A percentile compares a stretch with the other conserved stretches of the same genome.
phyloP scores from a whole-genome alignment of 2,888 invertebrate species.

The Digitonthophagus gazella region DNA sequence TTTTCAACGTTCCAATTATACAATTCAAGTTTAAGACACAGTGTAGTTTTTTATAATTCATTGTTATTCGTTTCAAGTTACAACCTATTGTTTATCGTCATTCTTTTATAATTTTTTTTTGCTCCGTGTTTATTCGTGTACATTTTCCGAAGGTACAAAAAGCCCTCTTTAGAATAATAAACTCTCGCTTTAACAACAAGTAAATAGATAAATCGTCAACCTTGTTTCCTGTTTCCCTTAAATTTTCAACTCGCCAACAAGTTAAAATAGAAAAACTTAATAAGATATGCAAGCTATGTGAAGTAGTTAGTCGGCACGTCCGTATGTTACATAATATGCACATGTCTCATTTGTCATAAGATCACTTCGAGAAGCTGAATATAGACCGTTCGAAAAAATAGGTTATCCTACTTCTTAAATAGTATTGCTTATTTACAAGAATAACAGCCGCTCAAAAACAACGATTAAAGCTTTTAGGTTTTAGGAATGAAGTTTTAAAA shows the following conservation, averaged over 20 bases:
- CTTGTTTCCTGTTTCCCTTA: not conserved
- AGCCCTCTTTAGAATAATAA: not conserved
- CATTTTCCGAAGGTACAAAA: conserved; percentile 1
- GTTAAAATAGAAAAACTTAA: conserved; percentile 10
- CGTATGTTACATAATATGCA: not conserved
- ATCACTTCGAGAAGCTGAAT: conserved; percentile 10
- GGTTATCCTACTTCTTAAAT: conserved; percentile 9
- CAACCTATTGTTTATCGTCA: not conserved
- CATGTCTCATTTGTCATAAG: conserved; percentile 2
- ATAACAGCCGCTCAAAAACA: not conserved
- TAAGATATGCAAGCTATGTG: conserved; percentile 16
- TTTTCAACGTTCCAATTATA: conserved; percentile 15
- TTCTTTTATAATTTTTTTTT: conserved; percentile 2
- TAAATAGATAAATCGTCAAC: not conserved
- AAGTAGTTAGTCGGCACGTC: conserved; percentile 2
- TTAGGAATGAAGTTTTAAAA: not conserved
- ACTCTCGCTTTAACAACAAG: not conserved
- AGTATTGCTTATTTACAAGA: conserved; percentile 15
- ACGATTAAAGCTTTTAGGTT: not conserved
- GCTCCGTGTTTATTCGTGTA: not conserved
- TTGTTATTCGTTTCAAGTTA: conserved; percentile 7
- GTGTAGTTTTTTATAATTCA: conserved; percentile 18
- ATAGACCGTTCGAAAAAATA: conserved; percentile 17
- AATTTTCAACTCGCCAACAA: conserved; percentile 2
- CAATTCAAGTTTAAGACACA: conserved; percentile 23